These are phyloP conservation scores for Melanostoma mellinum DNA, from an alignment of 2,888 invertebrate genomes.

Conservation along the genomic window DNA sequence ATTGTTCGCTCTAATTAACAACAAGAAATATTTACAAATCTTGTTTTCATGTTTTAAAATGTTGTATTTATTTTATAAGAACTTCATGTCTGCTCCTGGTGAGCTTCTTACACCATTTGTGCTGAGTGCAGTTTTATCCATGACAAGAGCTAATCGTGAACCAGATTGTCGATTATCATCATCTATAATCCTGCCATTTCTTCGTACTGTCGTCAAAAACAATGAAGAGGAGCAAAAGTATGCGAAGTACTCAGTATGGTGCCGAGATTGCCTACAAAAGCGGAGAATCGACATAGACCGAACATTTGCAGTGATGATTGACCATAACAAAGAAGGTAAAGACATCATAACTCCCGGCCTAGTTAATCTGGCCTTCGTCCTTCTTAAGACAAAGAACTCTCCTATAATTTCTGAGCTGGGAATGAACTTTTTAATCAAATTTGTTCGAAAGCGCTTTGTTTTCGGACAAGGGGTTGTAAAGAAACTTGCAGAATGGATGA, in stretches of 20 bases:
- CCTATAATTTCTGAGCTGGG: conserved; percentile 82
- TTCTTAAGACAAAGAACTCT: conserved; percentile 81
- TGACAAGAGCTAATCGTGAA: conserved; percentile 81
- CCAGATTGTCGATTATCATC: conserved; percentile 78
- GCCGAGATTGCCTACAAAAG: conserved; percentile 81
- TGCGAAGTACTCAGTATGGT: conserved; percentile 83
- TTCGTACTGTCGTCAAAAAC: conserved; percentile 79
- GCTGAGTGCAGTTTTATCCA: conserved; percentile 84
- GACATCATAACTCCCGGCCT: conserved; percentile 83
- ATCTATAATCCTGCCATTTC: conserved; percentile 78
- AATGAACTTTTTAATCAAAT: conserved; percentile 84
- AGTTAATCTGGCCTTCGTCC: conserved; percentile 83
- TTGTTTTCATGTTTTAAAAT: background rate
- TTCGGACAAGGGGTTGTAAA: conserved; percentile 84
- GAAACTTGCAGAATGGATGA: conserved; percentile 84
- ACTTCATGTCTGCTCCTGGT: conserved; percentile 84
- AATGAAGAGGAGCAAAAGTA: conserved; percentile 82
- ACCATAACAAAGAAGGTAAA: conserved; percentile 81
- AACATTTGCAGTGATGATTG: conserved; percentile 79
- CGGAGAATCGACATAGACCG: conserved; percentile 78
- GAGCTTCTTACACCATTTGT: conserved; percentile 86
- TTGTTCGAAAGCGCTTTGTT: conserved; percentile 84
- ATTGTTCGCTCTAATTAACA: no score
- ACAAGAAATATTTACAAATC: no score
- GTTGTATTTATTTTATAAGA: conserved; percentile 78